phyloP scores from a whole-genome alignment of 2,113 vertebrate species.

The Polypterus bichir region DNA sequence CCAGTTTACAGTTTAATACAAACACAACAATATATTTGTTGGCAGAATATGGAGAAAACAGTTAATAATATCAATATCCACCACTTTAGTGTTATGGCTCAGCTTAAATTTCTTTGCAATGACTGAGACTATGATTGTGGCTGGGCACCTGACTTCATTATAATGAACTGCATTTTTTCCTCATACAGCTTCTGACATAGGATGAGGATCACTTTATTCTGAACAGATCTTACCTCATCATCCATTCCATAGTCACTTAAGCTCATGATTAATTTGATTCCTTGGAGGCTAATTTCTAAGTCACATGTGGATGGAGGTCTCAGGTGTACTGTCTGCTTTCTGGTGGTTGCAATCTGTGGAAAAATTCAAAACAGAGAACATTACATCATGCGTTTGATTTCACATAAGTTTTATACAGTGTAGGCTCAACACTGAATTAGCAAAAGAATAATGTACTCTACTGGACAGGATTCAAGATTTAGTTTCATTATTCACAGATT shows the following conservation, averaged over 20 bases:
- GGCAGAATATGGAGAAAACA: too few relatives aligned
- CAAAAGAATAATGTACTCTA: too few relatives aligned
- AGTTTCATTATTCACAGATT: too few relatives aligned
- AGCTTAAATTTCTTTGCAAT: background rate
- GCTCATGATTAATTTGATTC: conserved; percentile 81
- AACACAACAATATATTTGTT: too few relatives aligned
- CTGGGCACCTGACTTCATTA: background rate
- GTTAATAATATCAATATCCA: too few relatives aligned
- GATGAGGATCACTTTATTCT: background rate
- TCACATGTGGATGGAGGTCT: conserved; percentile 83
- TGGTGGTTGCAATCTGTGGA: conserved; percentile 71
- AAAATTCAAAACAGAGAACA: too few relatives aligned
- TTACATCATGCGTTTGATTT: background rate
- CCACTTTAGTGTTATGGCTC: too few relatives aligned
- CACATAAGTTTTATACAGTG: background rate
- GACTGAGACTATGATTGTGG: too few relatives aligned
- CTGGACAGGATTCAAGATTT: too few relatives aligned
- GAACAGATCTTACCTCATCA: conserved; percentile 41
- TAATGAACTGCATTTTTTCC: background rate
- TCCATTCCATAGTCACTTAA: conserved; percentile 60
- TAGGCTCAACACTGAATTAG: too few relatives aligned
- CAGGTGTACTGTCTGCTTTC: conserved; percentile 85
- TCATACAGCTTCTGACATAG: background rate
- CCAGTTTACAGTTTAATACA: too few relatives aligned
- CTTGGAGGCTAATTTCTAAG: conserved; percentile 80